A percentile compares a stretch with the other conserved stretches of the same genome.
phyloP scores from a whole-genome alignment of 2,888 invertebrate species.

The Catocala sponsa region DNA sequence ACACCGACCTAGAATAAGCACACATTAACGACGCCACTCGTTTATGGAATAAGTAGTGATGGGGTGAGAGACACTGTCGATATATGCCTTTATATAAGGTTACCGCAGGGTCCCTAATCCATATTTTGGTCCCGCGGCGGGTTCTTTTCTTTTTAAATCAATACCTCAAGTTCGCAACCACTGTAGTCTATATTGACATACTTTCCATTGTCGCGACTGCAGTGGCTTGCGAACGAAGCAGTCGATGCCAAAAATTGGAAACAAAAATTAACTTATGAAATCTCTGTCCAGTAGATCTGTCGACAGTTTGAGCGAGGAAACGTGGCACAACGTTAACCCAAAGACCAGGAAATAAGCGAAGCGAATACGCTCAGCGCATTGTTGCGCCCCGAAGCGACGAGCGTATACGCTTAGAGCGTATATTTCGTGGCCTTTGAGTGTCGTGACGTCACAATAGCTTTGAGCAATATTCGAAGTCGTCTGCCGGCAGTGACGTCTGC shows the following conservation, averaged over 20 bases:
- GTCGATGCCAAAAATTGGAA: conserved; percentile 38
- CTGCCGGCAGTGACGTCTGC: too few relatives aligned
- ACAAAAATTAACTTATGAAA: conserved; percentile 40
- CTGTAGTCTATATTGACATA: neutral
- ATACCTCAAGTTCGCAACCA: neutral
- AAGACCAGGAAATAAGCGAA: too few relatives aligned
- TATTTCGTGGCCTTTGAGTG: too few relatives aligned
- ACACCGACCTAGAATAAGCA: neutral
- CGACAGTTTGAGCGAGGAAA: conserved; percentile 2
- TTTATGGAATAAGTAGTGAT: neutral
- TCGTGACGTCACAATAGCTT: too few relatives aligned
- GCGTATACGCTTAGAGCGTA: too few relatives aligned
- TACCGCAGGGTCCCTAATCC: neutral
- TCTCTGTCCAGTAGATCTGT: conserved; percentile 42
- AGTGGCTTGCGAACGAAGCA: conserved; percentile 1
- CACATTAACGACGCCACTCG: too few relatives aligned
- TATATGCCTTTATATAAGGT: neutral
- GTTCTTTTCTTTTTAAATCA: neutral
- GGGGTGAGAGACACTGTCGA: neutral
- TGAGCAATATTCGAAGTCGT: too few relatives aligned
- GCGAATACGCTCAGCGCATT: too few relatives aligned
- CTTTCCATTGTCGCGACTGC: neutral
- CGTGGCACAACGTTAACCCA: too few relatives aligned
- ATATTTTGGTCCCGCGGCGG: neutral
- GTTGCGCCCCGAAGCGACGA: too few relatives aligned